These are phyloP conservation scores for Drosophila lacteicornis DNA, from an alignment of 1,140 invertebrate species.

Conservation along the genomic window DNA sequence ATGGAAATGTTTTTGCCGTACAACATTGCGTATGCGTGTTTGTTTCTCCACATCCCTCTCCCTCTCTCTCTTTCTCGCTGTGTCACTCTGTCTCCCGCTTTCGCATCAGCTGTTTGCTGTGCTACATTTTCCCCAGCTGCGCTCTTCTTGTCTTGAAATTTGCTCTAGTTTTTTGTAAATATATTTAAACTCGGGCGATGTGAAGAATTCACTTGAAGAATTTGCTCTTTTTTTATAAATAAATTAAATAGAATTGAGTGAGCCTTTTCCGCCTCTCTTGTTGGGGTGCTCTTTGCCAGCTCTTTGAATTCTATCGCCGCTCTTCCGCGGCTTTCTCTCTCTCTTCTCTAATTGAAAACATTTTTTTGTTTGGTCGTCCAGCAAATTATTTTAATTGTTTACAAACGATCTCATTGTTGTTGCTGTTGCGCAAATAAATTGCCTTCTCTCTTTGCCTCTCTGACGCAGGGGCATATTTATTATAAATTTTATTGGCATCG, in stretches of 20 bases:
- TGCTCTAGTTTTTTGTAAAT: constrained; percentile 51
- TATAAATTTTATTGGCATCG: constrained; percentile 74
- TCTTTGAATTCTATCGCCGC: constrained; percentile 18
- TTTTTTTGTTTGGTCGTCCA: constrained; percentile 42
- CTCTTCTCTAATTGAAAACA: constrained; percentile 48
- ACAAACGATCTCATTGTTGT: constrained; percentile 65
- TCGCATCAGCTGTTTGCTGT: constrained; percentile 69
- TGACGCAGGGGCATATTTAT: constrained; percentile 60
- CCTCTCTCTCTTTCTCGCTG: background rate
- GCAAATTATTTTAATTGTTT: constrained; percentile 80
- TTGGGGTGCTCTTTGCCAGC: constrained; percentile 10
- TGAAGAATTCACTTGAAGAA: constrained; percentile 52
- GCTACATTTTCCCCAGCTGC: constrained; percentile 60
- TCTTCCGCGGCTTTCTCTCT: constrained; percentile 8
- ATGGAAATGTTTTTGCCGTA: constrained; percentile 43
- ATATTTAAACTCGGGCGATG: constrained; percentile 14
- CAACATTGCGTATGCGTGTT: constrained; percentile 73
- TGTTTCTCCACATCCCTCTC: constrained; percentile 1
- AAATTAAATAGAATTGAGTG: constrained; percentile 45
- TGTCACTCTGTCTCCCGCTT: background rate
- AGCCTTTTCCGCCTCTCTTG: background rate
- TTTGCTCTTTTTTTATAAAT: constrained; percentile 54
- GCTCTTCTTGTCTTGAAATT: constrained; percentile 19
- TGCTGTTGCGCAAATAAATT: constrained; percentile 66
- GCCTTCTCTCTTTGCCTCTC: constrained; percentile 36